These are phyloP conservation scores for Crotophaga sulcirostris DNA, from an alignment of 2,113 vertebrate genomes.

Conservation along the genomic window DNA sequence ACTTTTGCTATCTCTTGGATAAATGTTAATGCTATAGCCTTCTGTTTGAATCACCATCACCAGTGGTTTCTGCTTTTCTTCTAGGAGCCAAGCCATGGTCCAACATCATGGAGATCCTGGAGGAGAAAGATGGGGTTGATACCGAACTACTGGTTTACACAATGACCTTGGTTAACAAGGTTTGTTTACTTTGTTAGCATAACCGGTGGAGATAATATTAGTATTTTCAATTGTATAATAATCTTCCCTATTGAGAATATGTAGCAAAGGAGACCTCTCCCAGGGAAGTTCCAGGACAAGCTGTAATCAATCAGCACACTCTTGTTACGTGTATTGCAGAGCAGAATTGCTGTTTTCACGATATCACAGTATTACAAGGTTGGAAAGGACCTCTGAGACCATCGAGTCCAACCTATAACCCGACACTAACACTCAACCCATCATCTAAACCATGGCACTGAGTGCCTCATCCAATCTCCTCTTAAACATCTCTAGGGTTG, in stretches of 20 bases:
- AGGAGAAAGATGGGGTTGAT: slow-evolving; percentile 96
- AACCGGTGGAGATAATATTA: not conserved
- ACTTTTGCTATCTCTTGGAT: not conserved
- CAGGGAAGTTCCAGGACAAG: not conserved
- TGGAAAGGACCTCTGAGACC: too few species aligned
- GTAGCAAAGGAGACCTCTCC: not conserved
- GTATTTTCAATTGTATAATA: not conserved
- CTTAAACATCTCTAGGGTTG: too few species aligned
- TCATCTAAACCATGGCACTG: too few species aligned
- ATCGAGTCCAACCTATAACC: too few species aligned
- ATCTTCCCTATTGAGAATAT: not conserved
- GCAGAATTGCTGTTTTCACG: not conserved
- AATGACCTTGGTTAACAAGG: slow-evolving; percentile 98
- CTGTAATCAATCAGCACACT: not conserved
- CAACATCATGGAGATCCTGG: slow-evolving; percentile 92
- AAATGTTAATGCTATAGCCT: not conserved
- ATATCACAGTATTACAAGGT: too few species aligned
- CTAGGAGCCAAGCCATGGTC: slow-evolving; percentile 89
- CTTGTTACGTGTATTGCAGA: not conserved
- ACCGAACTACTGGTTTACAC: slow-evolving; percentile 92
- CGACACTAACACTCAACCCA: too few species aligned
- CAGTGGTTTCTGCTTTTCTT: slow-evolving; percentile 43
- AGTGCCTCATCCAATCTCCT: too few species aligned
- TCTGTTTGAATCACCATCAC: not conserved
- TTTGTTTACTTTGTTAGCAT: slow-evolving; percentile 59